Evolutionary conservation across 64 coral and sea anemone genomes (phyloP), one percentile per base, ranked within the genome.

Genomic region (Pachyseris speciosa): DNA sequence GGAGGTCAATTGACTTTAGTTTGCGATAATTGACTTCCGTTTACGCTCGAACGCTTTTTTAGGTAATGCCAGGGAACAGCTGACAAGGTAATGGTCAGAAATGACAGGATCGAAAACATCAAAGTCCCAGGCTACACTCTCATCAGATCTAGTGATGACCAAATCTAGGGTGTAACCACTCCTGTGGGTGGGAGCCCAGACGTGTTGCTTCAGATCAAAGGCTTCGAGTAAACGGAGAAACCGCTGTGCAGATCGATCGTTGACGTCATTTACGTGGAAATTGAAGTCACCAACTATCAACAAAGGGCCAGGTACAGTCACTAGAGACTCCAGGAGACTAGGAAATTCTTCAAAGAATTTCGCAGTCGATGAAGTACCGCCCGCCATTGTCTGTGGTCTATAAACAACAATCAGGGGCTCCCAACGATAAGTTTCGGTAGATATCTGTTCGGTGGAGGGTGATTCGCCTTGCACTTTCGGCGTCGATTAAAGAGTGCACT

Each of bases 271-370:
- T 30, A 78, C 17, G 22, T 51, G 38, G 50, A 78, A 78, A 16
- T 78, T 78, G 22, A 78, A 78, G 31, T 78, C 25, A 78, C 39
- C 47, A 51, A 45, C 42, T 1, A 79, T 12, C 7, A 79, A 55
- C 16, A 79, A 31, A 4, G 22, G 51, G 29, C 75, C 43, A 25
- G 41, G 11, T 50, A 55, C 42, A 26, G 19, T 48, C 1, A 43
- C 41, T 13, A 78, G 75, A 78, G 9, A 2, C n/a, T 78, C 75
- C 43, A 78, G 19, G 44, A 78, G 75, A 52, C 25, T 24, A 27
- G 75, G 43, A 79, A 55, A 79, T 52, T 52, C 75, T 27, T 50
- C 41, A 48, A 79, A 79, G 17, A 79, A 79, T n/a, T 32, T 4
- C 11, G 75, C 30, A 79, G 52, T 26, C 11, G 43, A 1, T 20